Conservation (phyloP, 2,113 vertebrate species). For the Girardinichthys multiradiatus region DNA sequence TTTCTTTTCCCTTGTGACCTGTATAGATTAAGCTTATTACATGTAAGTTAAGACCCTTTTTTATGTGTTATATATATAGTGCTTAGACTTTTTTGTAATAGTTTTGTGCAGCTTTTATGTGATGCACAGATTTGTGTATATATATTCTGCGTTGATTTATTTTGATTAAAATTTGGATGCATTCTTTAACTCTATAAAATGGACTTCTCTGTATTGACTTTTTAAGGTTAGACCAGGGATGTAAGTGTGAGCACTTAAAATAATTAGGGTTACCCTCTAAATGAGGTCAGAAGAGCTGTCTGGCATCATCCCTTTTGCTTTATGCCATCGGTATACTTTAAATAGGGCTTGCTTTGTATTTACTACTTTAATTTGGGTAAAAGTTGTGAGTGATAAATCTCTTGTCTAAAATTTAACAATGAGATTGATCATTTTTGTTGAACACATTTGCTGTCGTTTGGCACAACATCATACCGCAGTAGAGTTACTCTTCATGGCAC, state of each 20-base stretch:
- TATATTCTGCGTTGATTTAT: conserved; percentile 17
- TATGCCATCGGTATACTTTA: conserved; percentile 23
- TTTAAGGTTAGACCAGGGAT: conserved; percentile 46
- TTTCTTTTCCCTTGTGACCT: conserved; percentile 9
- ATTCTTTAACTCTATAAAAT: conserved; percentile 33
- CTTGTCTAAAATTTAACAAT: conserved; percentile 10
- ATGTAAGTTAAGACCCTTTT: background rate
- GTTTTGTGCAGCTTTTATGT: background rate
- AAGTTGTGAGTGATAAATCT: conserved; percentile 10
- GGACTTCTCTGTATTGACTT: conserved; percentile 31
- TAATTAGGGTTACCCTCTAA: conserved; percentile 56
- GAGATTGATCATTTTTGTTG: conserved; percentile 3
- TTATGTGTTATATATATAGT: background rate
- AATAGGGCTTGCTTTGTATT: conserved; percentile 17
- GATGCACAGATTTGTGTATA: background rate
- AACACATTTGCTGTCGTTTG: background rate
- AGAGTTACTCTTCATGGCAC: background rate
- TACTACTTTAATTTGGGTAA: conserved; percentile 18
- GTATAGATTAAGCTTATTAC: conserved; percentile 19
- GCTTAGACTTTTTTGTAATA: background rate
- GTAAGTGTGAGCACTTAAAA: conserved; percentile 55
- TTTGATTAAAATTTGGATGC: conserved; percentile 34
- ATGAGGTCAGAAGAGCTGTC: conserved; percentile 37
- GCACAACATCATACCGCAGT: background rate
- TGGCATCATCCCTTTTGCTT: conserved; percentile 25